These are phyloP conservation scores for Teleopsis dalmanni DNA, from an alignment of 1,140 invertebrate genomes.

Conservation along the genomic window DNA sequence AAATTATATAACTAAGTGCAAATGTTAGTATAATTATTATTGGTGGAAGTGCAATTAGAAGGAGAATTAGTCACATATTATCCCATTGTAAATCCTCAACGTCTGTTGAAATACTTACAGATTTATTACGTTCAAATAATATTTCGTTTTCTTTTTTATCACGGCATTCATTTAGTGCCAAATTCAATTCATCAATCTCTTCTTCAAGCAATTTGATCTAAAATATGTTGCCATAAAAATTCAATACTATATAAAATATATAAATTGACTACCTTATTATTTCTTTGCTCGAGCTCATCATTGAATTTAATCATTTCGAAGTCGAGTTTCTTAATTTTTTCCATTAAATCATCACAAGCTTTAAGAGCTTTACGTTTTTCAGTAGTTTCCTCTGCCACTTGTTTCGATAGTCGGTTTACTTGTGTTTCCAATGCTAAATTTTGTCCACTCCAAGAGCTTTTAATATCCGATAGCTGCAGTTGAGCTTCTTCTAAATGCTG, in stretches of 20 bases:
- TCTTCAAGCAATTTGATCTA: slow-evolving; percentile 51
- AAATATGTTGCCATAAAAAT: slow-evolving; percentile 5
- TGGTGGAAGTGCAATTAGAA: too few species aligned
- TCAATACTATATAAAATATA: background rate
- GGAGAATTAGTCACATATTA: slow-evolving; percentile 17
- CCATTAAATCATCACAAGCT: slow-evolving; percentile 57
- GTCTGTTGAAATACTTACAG: slow-evolving; percentile 54
- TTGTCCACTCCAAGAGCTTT: slow-evolving; percentile 82
- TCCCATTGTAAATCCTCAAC: slow-evolving; percentile 31
- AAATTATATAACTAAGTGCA: background rate
- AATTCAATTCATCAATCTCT: slow-evolving; percentile 57
- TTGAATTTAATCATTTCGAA: slow-evolving; percentile 62
- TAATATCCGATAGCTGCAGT: slow-evolving; percentile 77
- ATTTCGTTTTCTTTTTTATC: slow-evolving; percentile 56
- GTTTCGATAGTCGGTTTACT: slow-evolving; percentile 65
- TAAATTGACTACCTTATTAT: slow-evolving; percentile 53
- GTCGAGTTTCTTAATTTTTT: slow-evolving; percentile 57
- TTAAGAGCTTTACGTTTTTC: slow-evolving; percentile 66
- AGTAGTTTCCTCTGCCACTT: slow-evolving; percentile 71
- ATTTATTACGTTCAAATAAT: slow-evolving; percentile 54
- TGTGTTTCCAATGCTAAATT: slow-evolving; percentile 79
- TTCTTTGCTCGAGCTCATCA: slow-evolving; percentile 61
- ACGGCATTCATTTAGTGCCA: slow-evolving; percentile 54
- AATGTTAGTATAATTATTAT: too few species aligned
- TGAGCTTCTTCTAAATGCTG: slow-evolving; percentile 74